Percentiles rank a stretch among this genome's conserved stretches.
These are phyloP conservation scores for Epinotia ramella DNA, from an alignment of 2,888 invertebrate genomes.

Conservation along the genomic window DNA sequence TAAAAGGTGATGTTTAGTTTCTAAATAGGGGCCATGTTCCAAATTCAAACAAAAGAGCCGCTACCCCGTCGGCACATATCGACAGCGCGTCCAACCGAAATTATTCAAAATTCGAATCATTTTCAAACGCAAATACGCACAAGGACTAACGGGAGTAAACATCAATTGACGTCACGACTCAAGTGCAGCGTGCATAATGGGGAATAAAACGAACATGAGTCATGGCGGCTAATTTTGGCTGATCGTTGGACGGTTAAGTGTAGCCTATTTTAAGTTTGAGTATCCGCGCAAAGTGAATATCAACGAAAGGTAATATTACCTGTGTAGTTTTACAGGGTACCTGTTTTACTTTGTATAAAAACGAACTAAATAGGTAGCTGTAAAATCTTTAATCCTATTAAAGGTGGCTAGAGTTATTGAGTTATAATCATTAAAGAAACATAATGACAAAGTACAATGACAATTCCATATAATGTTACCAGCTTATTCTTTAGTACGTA, in stretches of 20 bases:
- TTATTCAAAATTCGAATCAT: conserved; percentile 14
- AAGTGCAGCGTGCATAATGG: conserved; percentile 25
- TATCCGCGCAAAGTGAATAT: not conserved
- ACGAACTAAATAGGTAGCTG: too few species aligned
- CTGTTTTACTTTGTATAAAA: too few species aligned
- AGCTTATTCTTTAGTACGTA: too few species aligned
- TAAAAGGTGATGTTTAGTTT: not conserved
- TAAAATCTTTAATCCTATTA: too few species aligned
- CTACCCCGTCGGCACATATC: not conserved
- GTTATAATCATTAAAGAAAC: too few species aligned
- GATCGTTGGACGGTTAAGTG: not conserved
- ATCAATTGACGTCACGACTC: conserved; percentile 25
- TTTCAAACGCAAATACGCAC: conserved; percentile 11
- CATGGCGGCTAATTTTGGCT: not conserved
- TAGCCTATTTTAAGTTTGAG: not conserved
- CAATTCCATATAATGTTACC: too few species aligned
- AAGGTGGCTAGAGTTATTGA: too few species aligned
- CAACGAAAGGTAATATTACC: not conserved
- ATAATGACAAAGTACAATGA: too few species aligned
- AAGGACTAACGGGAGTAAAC: conserved; percentile 18
- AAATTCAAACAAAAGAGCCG: not conserved
- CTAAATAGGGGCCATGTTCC: not conserved
- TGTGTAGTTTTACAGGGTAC: not conserved
- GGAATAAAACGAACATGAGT: not conserved
- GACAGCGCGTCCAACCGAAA: not conserved